Conservation (phyloP, 1,140 invertebrate genomes). For the Pogonognathellus flavescens region DNA sequence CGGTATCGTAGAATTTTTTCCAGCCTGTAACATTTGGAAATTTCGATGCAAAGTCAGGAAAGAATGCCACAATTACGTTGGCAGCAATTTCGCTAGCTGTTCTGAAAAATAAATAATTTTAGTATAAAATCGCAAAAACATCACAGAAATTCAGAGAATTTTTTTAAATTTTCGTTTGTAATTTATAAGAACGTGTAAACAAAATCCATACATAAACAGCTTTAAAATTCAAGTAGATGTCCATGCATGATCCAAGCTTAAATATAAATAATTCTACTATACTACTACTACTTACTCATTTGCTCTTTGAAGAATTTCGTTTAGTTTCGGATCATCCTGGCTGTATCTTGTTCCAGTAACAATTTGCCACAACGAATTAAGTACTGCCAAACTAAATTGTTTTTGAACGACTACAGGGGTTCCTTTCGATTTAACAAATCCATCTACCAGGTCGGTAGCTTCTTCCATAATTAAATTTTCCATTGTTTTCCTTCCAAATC, state of each 20-base stretch:
- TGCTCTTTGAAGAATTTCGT: background rate
- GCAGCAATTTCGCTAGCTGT: too few species aligned
- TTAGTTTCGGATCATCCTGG: conserved; percentile 22
- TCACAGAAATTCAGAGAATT: too few species aligned
- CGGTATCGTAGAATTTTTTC: background rate
- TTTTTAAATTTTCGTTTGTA: too few species aligned
- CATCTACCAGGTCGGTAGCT: conserved; percentile 56
- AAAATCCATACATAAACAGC: background rate
- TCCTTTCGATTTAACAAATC: conserved; percentile 11
- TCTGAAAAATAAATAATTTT: too few species aligned
- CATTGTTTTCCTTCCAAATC: conserved; percentile 65
- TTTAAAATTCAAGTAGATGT: too few species aligned
- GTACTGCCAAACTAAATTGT: conserved; percentile 42
- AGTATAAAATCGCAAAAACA: too few species aligned
- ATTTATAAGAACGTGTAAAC: too few species aligned
- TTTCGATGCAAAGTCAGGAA: conserved; percentile 36
- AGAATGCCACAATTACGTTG: background rate
- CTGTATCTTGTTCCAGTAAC: conserved; percentile 53
- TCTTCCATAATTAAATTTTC: conserved; percentile 64
- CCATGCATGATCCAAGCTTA: too few species aligned
- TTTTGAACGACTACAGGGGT: background rate
- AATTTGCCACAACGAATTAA: conserved; percentile 57
- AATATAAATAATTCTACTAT: too few species aligned
- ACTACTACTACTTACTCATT: conserved; percentile 7
- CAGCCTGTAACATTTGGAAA: conserved; percentile 30